Base-by-base conservation (phyloP, 2,797 vertebrate species). In the Lateolabrax maculatus region DNA sequence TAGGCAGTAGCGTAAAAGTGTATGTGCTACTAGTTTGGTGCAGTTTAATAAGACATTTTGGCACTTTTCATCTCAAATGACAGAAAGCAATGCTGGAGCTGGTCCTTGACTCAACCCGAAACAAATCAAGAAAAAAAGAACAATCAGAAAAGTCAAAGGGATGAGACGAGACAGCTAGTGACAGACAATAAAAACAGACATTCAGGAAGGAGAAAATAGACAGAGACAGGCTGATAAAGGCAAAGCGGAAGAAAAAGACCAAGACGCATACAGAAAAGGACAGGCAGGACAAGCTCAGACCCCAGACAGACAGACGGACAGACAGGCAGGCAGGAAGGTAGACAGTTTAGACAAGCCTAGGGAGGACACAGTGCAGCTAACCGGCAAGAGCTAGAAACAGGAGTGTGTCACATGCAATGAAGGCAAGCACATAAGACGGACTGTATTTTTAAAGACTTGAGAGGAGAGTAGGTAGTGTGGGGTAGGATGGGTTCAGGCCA, bases 381-480 rank as follows among this genome's bases (percentile, higher is more conserved):
- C 71, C 83, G 65, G 86, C 23, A 36, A 55, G 70, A 79, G 79
- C 82, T 55, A 39, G 66, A 62, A 93, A 86, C 90, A 86, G 87
- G 83, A 86, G 79, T 36, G 87, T 92, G 94, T 94, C 94, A 94
- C 88, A 92, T 82, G 87, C 66, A 49, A 94, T 94, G 83, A 93
- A 81, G 70, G 61, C 82, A 72, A 87, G 71, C 75, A 13, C 61
- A 43, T 64, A 43, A 88, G 89, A 86, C n/a, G 87, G 79, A 87
- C 92, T 94, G 88, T 91, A 94, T 94, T 87, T 95, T 93, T 94
- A 92, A 94, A 93, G 90, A 90, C 73, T 69, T 76, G 78, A 83
- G 86, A 91, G 86, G 85, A 84, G 86, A 77, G 80, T 67, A 23
- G 68, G 81, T 36, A 48, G 72, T 18, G 75, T 63, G 58, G 36